Evolutionary conservation across 2,888 invertebrate species (phyloP).

Genomic region (Synergus japonicus): DNA sequence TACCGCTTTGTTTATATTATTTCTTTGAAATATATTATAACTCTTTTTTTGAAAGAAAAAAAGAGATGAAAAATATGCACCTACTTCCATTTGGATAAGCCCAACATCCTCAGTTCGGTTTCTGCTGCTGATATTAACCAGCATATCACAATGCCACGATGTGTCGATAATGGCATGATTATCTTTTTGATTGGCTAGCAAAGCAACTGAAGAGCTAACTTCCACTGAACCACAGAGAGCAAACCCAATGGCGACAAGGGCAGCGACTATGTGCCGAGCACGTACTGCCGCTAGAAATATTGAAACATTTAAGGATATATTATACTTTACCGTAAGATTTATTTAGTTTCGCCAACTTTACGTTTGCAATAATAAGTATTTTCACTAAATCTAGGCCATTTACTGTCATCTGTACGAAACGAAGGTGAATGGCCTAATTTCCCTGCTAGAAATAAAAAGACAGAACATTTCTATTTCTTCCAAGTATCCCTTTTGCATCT

Average conservation of each 20-base stretch:
- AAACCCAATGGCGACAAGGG: constrained; percentile 79
- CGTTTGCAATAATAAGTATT: too few species aligned
- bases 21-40: too few species aligned
- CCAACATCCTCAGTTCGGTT: constrained; percentile 74
- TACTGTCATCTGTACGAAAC: too few species aligned
- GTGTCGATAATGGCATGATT: constrained; percentile 76
- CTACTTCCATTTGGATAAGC: constrained; percentile 72
- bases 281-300: constrained; percentile 71
- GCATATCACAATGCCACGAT: constrained; percentile 76
- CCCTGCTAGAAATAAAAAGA: too few species aligned
- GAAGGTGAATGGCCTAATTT: too few species aligned
- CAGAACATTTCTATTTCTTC: too few species aligned
- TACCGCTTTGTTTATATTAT: too few species aligned
- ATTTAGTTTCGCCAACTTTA: too few species aligned
- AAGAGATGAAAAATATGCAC: neutral
- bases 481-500: too few species aligned
- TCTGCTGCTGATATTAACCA: constrained; percentile 73
- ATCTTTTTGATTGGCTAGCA: constrained; percentile 78
- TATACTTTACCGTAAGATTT: too few species aligned
- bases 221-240: constrained; percentile 80
- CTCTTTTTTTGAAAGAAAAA: too few species aligned
- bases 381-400: too few species aligned
- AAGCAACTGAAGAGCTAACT: constrained; percentile 80
- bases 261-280: constrained; percentile 79
- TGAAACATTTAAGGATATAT: neutral